Conservation (phyloP, 2,888 invertebrate species). For the Melanotus villosus region DNA sequence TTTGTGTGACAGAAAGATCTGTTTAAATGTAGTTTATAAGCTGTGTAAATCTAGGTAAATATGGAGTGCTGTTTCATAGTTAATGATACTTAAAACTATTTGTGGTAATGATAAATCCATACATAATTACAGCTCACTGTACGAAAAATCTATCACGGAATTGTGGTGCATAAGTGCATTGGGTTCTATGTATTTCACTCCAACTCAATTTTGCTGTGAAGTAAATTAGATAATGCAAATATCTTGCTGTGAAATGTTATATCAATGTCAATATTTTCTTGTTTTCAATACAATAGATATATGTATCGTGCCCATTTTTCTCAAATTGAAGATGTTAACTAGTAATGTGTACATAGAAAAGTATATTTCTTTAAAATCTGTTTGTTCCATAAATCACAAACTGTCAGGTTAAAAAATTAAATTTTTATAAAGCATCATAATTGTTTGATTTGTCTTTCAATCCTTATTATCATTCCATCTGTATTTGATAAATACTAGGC, state of each 20-base stretch:
- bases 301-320: not conserved
- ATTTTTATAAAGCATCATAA: slow-evolving; percentile 5
- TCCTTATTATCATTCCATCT: too few species aligned
- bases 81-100: too few species aligned
- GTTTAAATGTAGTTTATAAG: too few species aligned
- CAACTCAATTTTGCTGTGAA: not conserved
- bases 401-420: slow-evolving; percentile 3
- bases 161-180: not conserved
- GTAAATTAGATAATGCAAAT: not conserved
- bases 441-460: too few species aligned
- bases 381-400: slow-evolving; percentile 12
- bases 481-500: too few species aligned
- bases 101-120: too few species aligned
- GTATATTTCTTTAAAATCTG: slow-evolving; percentile 9
- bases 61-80: too few species aligned
- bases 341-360: slow-evolving; percentile 18
- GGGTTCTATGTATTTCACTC: not conserved
- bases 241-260: slow-evolving; percentile 13
- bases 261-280: slow-evolving; percentile 22
- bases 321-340: not conserved
- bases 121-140: too few species aligned
- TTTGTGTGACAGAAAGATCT: too few species aligned
- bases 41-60: too few species aligned
- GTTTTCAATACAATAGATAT: not conserved
- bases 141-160: not conserved